Evolutionary conservation across 2,888 invertebrate species (phyloP).

Genomic region (Melinaea menophilus): DNA sequence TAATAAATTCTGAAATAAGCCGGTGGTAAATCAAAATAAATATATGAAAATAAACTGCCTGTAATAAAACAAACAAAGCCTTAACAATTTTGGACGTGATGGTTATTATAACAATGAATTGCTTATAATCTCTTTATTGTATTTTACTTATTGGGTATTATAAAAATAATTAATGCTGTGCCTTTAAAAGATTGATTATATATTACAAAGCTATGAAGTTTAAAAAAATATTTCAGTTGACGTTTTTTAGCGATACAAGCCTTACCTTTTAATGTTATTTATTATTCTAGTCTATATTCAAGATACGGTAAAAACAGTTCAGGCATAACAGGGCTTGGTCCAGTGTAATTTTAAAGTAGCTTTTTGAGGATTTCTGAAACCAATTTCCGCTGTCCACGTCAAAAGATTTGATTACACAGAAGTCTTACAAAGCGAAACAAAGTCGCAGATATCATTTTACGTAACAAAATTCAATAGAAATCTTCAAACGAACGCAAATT

Average conservation of each 20-base stretch:
- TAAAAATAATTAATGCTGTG: no score
- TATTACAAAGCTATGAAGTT: neutral
- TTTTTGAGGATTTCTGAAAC: slow-evolving; percentile 3
- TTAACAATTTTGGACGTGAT: neutral
- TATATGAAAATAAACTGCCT: neutral
- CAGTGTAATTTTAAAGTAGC: slow-evolving; percentile 13
- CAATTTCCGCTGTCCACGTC: neutral
- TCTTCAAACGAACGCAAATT: neutral
- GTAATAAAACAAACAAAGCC: neutral
- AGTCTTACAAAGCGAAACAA: neutral
- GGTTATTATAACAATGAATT: neutral
- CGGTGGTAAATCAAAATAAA: slow-evolving; percentile 8
- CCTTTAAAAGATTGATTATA: no score
- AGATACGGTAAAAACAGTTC: slow-evolving; percentile 8
- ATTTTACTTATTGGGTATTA: no score
- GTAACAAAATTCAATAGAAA: neutral
- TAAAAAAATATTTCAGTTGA: neutral
- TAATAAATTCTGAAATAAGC: slow-evolving; percentile 10
- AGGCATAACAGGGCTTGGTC: slow-evolving; percentile 10
- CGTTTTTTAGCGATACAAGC: neutral
- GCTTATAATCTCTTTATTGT: neutral
- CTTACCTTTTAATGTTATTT: neutral
- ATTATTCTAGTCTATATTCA: slow-evolving; percentile 41
- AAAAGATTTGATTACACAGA: slow-evolving; percentile 1
- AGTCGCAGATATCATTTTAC: slow-evolving; percentile 1